These are phyloP conservation scores for Psephotus haematonotus DNA, from an alignment of 2,113 vertebrate species.

Conservation along the genomic window DNA sequence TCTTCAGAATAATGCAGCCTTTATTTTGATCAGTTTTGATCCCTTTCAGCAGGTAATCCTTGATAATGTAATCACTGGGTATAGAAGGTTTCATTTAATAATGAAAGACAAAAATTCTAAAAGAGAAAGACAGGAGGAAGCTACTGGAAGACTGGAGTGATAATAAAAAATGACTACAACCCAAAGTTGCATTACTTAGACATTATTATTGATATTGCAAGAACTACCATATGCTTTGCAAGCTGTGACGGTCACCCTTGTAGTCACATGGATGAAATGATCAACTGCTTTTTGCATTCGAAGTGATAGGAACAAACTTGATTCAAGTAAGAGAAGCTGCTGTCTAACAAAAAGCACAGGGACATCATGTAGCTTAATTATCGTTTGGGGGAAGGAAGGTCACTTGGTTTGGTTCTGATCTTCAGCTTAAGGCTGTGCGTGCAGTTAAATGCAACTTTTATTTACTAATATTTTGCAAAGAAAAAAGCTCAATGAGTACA, in stretches of 20 bases:
- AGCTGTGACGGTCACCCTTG: slow-evolving; percentile 64
- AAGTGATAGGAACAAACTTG: slow-evolving; percentile 50
- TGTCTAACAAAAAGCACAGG: neutral
- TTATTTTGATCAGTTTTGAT: slow-evolving; percentile 44
- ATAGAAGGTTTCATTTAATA: slow-evolving; percentile 28
- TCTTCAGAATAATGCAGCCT: neutral
- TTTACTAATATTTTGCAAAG: neutral
- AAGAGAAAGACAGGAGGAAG: slow-evolving; percentile 19
- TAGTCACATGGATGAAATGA: slow-evolving; percentile 62
- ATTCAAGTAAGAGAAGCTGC: slow-evolving; percentile 29
- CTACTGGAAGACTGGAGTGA: slow-evolving; percentile 33
- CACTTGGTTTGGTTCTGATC: neutral
- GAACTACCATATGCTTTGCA: slow-evolving; percentile 66
- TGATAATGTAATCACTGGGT: slow-evolving; percentile 31
- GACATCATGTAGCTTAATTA: neutral
- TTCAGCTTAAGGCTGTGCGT: neutral
- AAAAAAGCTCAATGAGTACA: neutral
- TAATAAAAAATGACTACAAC: slow-evolving; percentile 58
- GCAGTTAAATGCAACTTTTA: neutral
- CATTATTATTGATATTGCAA: slow-evolving; percentile 60
- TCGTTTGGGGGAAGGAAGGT: neutral
- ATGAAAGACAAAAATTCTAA: slow-evolving; percentile 36
- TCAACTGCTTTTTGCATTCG: slow-evolving; percentile 51
- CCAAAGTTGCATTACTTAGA: slow-evolving; percentile 51
- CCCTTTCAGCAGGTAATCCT: slow-evolving; percentile 45